These are phyloP conservation scores for Lepidostoma basale DNA, from an alignment of 1,140 invertebrate genomes.

Conservation along the genomic window DNA sequence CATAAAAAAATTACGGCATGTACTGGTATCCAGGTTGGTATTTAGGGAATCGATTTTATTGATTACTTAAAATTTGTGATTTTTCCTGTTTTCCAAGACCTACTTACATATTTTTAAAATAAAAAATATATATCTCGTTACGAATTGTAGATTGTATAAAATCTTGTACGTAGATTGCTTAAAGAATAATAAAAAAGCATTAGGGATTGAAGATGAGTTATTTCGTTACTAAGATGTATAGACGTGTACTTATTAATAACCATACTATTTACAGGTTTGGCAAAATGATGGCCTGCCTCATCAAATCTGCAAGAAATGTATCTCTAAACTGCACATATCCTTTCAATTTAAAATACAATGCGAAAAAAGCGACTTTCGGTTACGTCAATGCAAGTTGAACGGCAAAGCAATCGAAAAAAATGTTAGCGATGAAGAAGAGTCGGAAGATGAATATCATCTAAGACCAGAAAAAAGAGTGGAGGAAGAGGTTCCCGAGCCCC, in stretches of 20 bases:
- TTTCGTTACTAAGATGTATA: too few relatives aligned
- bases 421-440: conserved; percentile 29
- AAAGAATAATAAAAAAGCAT: too few relatives aligned
- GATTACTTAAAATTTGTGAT: too few relatives aligned
- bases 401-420: conserved; percentile 36
- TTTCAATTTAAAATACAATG: conserved; percentile 57
- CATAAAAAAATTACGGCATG: conserved; percentile 56
- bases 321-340: conserved; percentile 54
- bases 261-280: conserved; percentile 52
- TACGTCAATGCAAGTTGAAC: conserved; percentile 49
- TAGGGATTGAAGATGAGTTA: not conserved
- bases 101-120: too few relatives aligned
- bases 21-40: conserved; percentile 53
- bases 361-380: conserved; percentile 53
- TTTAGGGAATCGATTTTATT: too few relatives aligned
- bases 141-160: too few relatives aligned
- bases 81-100: too few relatives aligned
- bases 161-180: too few relatives aligned
- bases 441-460: conserved; percentile 2
- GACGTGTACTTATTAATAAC: conserved; percentile 16
- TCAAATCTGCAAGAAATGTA: conserved; percentile 57
- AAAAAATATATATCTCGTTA: too few relatives aligned
- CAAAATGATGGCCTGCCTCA: conserved; percentile 55
- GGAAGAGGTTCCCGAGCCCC: not conserved
- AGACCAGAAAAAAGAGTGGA: not conserved